These are phyloP conservation scores for Phortica magna DNA, from an alignment of 2,888 invertebrate species.

Conservation along the genomic window DNA sequence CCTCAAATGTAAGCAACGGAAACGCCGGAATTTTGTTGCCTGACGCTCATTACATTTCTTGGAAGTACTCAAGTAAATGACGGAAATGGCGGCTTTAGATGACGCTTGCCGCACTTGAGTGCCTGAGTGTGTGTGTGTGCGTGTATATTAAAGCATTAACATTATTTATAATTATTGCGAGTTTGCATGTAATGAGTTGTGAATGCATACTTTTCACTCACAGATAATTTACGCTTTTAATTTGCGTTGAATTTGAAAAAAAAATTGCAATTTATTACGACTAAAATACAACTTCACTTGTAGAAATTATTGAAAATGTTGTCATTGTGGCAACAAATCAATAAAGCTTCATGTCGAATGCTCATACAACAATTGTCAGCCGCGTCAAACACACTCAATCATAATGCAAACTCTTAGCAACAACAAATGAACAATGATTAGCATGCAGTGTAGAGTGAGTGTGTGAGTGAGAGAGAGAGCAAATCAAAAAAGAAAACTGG, in stretches of 20 bases:
- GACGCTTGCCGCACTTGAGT: conserved; percentile 20
- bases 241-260: too few relatives aligned
- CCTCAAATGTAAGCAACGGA: conserved; percentile 51
- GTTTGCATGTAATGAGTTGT: conserved; percentile 69
- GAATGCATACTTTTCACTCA: conserved; percentile 53
- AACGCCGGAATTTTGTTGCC: conserved; percentile 42
- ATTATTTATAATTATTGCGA: conserved; percentile 70
- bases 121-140: background rate
- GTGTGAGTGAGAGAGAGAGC: too few relatives aligned
- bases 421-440: conserved; percentile 7
- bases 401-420: background rate
- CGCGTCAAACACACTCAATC: background rate
- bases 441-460: background rate
- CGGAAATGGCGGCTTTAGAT: conserved; percentile 24
- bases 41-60: conserved; percentile 1
- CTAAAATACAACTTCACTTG: too few relatives aligned
- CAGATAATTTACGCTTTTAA: too few relatives aligned
- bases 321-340: background rate
- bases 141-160: conserved; percentile 36
- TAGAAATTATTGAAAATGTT: too few relatives aligned
- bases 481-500: conserved; percentile 29
- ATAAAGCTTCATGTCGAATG: background rate
- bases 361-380: too few relatives aligned
- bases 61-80: conserved; percentile 2
- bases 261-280: too few relatives aligned